phyloP scores from a whole-genome alignment of 2,113 vertebrate species.

The Aegypius monachus region DNA sequence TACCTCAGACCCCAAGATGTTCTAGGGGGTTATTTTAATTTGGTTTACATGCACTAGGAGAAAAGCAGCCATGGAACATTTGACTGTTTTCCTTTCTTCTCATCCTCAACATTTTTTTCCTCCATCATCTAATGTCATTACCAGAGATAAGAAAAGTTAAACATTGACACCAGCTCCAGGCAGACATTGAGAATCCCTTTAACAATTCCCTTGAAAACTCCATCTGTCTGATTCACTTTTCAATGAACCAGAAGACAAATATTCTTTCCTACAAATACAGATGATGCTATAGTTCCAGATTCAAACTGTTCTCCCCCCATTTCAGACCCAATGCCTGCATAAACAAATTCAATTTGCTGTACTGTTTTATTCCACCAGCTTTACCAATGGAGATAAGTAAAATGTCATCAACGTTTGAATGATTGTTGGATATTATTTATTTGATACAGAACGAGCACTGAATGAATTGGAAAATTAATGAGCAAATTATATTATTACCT shows the following conservation, averaged over 20 bases:
- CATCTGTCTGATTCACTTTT: not conserved
- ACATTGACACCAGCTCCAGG: not conserved
- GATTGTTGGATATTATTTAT: slow-evolving; percentile 34
- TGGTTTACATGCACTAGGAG: not conserved
- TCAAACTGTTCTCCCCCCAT: not conserved
- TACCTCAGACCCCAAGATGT: rapidly evolving
- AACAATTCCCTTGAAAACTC: not conserved
- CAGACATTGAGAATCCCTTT: not conserved
- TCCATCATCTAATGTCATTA: not conserved
- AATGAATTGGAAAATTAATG: not conserved
- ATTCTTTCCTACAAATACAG: not conserved
- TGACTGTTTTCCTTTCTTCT: not conserved
- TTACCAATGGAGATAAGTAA: not conserved
- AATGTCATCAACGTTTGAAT: slow-evolving; percentile 12
- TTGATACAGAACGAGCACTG: slow-evolving; percentile 20
- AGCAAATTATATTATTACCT: not conserved
- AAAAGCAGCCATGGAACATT: not conserved
- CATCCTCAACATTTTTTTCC: not conserved
- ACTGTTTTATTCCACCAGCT: not conserved
- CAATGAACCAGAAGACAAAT: not conserved
- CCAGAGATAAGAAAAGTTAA: not conserved
- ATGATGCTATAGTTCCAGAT: not conserved
- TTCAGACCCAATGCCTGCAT: not conserved
- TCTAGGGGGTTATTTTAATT: not conserved
- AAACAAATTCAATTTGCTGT: slow-evolving; percentile 20